These are phyloP conservation scores for Caerostris extrusa DNA, from an alignment of 1,140 invertebrate species.

Conservation along the genomic window DNA sequence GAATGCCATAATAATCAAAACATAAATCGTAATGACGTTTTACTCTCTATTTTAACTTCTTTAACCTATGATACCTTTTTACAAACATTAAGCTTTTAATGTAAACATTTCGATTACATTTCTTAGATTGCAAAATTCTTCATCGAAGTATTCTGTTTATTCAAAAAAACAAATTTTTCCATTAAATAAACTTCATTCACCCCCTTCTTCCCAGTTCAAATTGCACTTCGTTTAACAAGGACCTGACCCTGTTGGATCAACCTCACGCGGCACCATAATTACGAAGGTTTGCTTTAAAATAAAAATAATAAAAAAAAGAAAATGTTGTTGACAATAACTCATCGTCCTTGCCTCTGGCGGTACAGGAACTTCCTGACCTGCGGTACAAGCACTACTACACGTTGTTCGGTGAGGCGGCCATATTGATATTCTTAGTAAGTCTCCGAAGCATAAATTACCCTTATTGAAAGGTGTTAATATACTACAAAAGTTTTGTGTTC, in stretches of 20 bases:
- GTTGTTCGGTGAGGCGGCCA: not conserved
- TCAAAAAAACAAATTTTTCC: too few species aligned
- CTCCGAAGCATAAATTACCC: not conserved
- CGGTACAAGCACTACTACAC: not conserved
- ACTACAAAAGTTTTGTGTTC: not conserved
- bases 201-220: too few species aligned
- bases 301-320: not conserved
- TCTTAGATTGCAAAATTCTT: too few species aligned
- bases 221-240: not conserved
- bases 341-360: slow-evolving; percentile 52
- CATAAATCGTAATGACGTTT: too few species aligned
- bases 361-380: slow-evolving; percentile 42
- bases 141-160: too few species aligned
- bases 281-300: not conserved
- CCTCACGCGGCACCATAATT: not conserved
- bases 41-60: too few species aligned
- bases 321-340: slow-evolving; percentile 4
- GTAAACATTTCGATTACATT: too few species aligned
- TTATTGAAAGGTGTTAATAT: not conserved
- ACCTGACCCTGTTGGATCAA: not conserved
- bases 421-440: not conserved
- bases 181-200: too few species aligned
- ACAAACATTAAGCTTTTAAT: too few species aligned
- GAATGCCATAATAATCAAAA: too few species aligned
- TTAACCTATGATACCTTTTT: too few species aligned